Percentiles rank a stretch among this genome's conserved stretches.
These are phyloP conservation scores for Speoplatyrhinus poulsoni DNA, from an alignment of 2,113 vertebrate genomes.

Conservation along the genomic window DNA sequence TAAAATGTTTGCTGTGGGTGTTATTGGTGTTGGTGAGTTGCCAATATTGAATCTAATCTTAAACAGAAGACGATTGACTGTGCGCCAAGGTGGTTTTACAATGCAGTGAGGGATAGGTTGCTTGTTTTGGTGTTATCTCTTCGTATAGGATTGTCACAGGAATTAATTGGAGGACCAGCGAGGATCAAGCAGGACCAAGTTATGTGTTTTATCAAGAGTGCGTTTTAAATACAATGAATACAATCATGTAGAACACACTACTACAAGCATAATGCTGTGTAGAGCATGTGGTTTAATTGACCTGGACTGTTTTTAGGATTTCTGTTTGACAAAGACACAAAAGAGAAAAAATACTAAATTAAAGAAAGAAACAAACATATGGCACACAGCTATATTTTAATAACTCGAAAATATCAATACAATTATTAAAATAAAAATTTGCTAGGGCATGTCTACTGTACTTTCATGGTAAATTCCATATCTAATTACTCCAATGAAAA, in stretches of 20 bases:
- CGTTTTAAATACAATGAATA: background rate
- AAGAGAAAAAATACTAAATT: background rate
- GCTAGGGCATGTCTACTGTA: no score
- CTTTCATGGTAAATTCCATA: background rate
- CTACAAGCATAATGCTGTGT: background rate
- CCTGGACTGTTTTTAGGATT: background rate
- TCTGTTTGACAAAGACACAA: background rate
- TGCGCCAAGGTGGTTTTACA: constrained; percentile 33
- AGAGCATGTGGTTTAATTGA: background rate
- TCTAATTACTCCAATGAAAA: background rate
- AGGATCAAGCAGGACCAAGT: background rate
- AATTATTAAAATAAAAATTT: no score
- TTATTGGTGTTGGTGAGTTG: constrained; percentile 46
- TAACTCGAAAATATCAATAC: no score
- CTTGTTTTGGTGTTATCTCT: constrained; percentile 31
- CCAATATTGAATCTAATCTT: constrained; percentile 60
- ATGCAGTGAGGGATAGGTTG: constrained; percentile 2
- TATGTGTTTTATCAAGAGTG: background rate
- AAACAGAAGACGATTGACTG: constrained; percentile 23
- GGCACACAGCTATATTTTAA: no score
- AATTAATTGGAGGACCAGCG: background rate
- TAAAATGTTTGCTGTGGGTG: constrained; percentile 38
- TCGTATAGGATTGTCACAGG: background rate
- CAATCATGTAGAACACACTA: background rate
- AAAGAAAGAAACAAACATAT: background rate